Base-by-base conservation (phyloP, 2,797 vertebrate species). In the Sebastolobus alascanus region DNA sequence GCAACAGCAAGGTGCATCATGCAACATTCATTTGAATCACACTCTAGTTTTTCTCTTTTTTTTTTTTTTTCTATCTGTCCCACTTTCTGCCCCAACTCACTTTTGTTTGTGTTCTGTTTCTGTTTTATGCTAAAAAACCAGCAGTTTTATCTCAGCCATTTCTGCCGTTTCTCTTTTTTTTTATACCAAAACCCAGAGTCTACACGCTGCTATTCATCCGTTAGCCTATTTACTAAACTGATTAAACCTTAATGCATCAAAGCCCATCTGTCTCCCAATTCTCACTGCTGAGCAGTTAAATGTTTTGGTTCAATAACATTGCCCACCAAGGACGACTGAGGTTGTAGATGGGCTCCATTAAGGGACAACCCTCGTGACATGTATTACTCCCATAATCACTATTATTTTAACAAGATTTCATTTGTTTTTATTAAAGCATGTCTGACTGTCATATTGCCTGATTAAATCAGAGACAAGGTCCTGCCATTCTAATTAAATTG, bases 321-420 rank as follows among this genome's bases (percentile, higher is more conserved):
- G 72, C 60, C 63, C 76, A 68, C 80, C 0, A 33, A 85, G 73
- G 82, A 87, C 16, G 11, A 55, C 50, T 33, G 52, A 75, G 74
- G 71, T 78, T 61, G 77, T 80, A 74, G 78, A 89, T 75, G 69
- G 61, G 77, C 71, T 84, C 43, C 46, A 84, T 87, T 87, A 85
- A 70, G 73, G 77, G 75, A 75, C 5, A 1, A 29, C 25, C 6
- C 37, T 88, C 68, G 29, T 88, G 84, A 73, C 80, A 68, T 83
- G 58, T 72, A 86, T 85, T 83, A 84, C 75, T 83, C 73, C 72
- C 46, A 9, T 87, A 84, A 88, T 92, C 83, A 73, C 70, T 79
- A 89, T 90, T 90, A 90, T 89, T 92, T 84, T 89, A 89, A 91
- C 89, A 84, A 82, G 84, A 89, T 90, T 90, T 64, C 43, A 85